These are phyloP conservation scores for Spinus pinus DNA, from an alignment of 2,797 vertebrate species.

Conservation along the genomic window DNA sequence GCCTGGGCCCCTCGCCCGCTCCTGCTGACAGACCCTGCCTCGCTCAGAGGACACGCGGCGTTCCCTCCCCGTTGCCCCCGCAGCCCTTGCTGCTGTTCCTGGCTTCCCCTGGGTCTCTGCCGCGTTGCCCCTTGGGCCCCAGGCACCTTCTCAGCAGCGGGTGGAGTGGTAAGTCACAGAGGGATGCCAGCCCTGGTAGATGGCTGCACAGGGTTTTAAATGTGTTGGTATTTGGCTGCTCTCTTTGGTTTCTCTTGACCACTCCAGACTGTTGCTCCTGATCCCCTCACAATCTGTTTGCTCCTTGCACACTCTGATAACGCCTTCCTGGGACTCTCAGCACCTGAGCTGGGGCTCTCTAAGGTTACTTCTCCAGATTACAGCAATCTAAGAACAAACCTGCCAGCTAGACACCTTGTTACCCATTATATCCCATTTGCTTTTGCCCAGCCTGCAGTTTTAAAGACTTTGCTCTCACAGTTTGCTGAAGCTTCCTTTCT, in stretches of 20 bases:
- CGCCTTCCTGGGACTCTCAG: background rate
- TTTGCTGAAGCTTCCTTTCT: background rate
- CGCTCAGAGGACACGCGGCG: fast-evolving
- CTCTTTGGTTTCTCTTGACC: background rate
- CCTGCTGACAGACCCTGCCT: background rate
- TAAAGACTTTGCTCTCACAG: background rate
- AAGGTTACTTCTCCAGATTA: background rate
- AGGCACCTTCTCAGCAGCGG: background rate
- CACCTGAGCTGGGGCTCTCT: background rate
- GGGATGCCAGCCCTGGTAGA: background rate
- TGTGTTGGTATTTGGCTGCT: background rate
- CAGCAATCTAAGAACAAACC: background rate
- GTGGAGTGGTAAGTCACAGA: constrained; percentile 16
- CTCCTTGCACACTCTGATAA: background rate
- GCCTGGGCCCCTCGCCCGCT: background rate
- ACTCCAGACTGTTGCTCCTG: background rate
- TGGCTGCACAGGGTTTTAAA: background rate
- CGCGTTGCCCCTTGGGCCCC: background rate
- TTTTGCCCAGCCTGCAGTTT: background rate
- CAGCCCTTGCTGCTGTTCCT: background rate
- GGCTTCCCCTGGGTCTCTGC: background rate
- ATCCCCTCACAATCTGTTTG: fast-evolving
- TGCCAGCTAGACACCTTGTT: background rate
- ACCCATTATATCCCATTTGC: background rate
- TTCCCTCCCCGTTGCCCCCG: fast-evolving